Evolutionary conservation across 2,888 invertebrate genomes (phyloP), one percentile per base, ranked within the genome.

Genomic region (Acrobasis suavella): DNA sequence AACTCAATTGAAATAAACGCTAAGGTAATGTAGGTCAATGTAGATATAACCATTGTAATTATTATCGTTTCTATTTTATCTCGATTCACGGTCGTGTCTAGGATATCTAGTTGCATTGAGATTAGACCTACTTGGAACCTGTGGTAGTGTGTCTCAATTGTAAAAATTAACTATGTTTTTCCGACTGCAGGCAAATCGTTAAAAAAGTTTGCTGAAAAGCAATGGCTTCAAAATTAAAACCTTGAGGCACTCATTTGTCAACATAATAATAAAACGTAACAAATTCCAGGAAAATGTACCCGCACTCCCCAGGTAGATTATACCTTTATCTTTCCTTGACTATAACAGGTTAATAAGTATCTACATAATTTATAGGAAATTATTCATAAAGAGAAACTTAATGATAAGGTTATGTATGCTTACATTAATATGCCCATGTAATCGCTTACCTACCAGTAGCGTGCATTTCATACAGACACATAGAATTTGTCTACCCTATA

Each of bases 41-140:
- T 46, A 46, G n/a, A 46, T 46, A 14, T 46, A 14, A 46, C 46
- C 7, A 46, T 46, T 46, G 46, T 46, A 46, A 46, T 46, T 46
- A 46, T n/a, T 46, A 46, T 46, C 12, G n/a, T 46, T 46, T 46
- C 14, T 42, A 42, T 14, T 46, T 14, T 46, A 46, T 46, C 46
- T 46, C 46, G n/a, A 46, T 14, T 46, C n/a, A 46, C 14, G 46
- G 46, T n/a, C 46, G 46, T 46, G 14, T 46, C 46, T 46, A 46
- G 46, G n/a, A 46, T 46, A 46, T 46, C 46, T 46, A 46, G 46
- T 46, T 46, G 46, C 46, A 46, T 46, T 46, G 46, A 46, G 12
- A 46, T 46, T 46, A 32, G 46, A 46, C 46, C 46, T 46, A 46
- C 46, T 46, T 46, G n/a, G 14, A 6, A n/a, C n/a, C 46, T 46